Evolutionary conservation across 2,797 vertebrate genomes (phyloP).

Genomic region (Myotis planiceps): DNA sequence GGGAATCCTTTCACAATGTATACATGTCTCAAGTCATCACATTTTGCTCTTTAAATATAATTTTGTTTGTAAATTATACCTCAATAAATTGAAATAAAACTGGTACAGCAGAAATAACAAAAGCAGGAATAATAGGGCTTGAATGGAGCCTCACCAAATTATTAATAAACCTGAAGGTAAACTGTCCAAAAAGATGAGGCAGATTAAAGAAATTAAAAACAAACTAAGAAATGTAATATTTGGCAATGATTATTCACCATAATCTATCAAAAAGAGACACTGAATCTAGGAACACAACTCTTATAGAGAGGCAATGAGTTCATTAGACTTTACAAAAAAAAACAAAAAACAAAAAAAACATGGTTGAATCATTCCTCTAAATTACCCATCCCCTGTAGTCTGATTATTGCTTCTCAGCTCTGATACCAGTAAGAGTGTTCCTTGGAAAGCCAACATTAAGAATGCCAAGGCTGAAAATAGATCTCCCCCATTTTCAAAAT

Average conservation of each 20-base stretch:
- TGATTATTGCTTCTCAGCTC: conserved; percentile 9
- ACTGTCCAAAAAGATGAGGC: not conserved
- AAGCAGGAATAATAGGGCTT: not conserved
- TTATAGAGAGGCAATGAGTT: not conserved
- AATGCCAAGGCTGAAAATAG: not conserved
- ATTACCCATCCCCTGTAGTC: not conserved
- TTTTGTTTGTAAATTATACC: not conserved
- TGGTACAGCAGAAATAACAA: not conserved
- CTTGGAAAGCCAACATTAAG: not conserved
- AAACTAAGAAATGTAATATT: conserved; percentile 13
- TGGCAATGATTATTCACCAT: not conserved
- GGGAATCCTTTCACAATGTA: not conserved
- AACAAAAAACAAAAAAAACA: not conserved
- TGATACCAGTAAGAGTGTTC: not conserved
- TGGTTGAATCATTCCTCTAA: not conserved
- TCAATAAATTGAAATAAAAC: not conserved
- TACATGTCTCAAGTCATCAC: not conserved
- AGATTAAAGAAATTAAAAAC: not conserved
- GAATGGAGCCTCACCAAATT: not conserved
- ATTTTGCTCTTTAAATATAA: not conserved
- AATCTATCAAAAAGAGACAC: not conserved
- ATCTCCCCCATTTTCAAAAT: not conserved
- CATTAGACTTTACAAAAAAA: not conserved
- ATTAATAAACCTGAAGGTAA: not conserved
- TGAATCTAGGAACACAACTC: not conserved